phyloP scores from a whole-genome alignment of 2,797 vertebrate species.

The Acrossocheilus fasciatus region DNA sequence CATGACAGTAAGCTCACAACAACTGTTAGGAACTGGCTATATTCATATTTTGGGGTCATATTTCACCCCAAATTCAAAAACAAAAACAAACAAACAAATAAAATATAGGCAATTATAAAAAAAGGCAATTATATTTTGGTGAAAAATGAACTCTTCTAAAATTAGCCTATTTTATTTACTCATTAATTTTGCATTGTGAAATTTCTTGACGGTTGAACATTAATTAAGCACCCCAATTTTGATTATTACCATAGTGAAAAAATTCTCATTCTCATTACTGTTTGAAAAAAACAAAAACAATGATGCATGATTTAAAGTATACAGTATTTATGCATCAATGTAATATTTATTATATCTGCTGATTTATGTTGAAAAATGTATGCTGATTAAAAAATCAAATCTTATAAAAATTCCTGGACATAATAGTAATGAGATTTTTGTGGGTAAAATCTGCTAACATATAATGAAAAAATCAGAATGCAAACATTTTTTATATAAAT shows the following conservation, averaged over 20 bases:
- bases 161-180: not conserved
- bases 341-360: conserved; percentile 14
- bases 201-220: conserved; percentile 1
- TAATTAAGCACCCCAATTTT: not conserved
- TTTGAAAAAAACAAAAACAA: not conserved
- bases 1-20: not conserved
- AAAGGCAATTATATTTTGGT: not conserved
- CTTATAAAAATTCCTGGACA: not conserved
- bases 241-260: not conserved
- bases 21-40: not conserved
- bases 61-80: not conserved
- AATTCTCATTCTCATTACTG: not conserved
- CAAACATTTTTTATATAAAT: not conserved
- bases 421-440: conserved; percentile 1
- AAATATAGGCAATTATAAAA: not conserved
- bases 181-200: conserved; percentile 2
- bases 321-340: not conserved
- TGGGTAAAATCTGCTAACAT: not conserved
- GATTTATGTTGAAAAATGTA: not conserved
- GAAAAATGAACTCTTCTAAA: not conserved
- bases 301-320: not conserved
- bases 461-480: not conserved
- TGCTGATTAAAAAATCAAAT: not conserved
- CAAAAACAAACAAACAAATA: not conserved
- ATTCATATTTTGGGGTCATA: not conserved